Percentiles rank a stretch among this genome's conserved stretches.
These are phyloP conservation scores for Aphelocoma coerulescens DNA, from an alignment of 2,113 vertebrate species.

Conservation along the genomic window DNA sequence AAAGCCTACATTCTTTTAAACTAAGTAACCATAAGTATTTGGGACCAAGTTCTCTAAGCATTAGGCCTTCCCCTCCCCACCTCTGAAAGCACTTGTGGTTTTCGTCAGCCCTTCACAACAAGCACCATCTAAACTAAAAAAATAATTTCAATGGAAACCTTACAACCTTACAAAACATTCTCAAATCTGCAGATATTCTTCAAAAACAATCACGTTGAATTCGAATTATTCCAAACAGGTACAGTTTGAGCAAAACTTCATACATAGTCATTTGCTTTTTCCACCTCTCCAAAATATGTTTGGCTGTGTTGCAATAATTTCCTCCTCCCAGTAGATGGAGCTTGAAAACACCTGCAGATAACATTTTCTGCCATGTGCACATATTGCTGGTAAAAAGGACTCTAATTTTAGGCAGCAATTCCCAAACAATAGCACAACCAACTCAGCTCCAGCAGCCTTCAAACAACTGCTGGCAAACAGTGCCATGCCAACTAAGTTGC, in stretches of 20 bases:
- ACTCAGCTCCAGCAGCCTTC: background rate
- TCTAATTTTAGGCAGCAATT: background rate
- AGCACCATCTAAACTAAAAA: background rate
- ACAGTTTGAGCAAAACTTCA: background rate
- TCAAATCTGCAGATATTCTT: background rate
- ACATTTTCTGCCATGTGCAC: background rate
- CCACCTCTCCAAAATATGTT: background rate
- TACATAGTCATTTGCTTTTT: background rate
- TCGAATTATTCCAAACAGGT: background rate
- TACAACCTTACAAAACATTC: background rate
- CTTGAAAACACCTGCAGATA: background rate
- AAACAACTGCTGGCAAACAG: background rate
- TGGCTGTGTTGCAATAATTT: background rate
- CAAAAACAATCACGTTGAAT: background rate
- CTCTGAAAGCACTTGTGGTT: background rate
- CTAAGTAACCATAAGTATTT: background rate
- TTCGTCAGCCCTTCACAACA: background rate
- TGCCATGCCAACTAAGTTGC: background rate
- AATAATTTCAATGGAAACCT: background rate
- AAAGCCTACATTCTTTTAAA: background rate
- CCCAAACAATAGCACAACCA: background rate
- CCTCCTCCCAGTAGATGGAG: background rate
- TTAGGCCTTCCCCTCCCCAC: background rate
- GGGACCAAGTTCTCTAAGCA: background rate
- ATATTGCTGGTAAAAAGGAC: background rate